A percentile compares a stretch with the other conserved stretches of the same genome.
phyloP scores from a whole-genome alignment of 1,140 invertebrate species.

The Platorchestia sp. region DNA sequence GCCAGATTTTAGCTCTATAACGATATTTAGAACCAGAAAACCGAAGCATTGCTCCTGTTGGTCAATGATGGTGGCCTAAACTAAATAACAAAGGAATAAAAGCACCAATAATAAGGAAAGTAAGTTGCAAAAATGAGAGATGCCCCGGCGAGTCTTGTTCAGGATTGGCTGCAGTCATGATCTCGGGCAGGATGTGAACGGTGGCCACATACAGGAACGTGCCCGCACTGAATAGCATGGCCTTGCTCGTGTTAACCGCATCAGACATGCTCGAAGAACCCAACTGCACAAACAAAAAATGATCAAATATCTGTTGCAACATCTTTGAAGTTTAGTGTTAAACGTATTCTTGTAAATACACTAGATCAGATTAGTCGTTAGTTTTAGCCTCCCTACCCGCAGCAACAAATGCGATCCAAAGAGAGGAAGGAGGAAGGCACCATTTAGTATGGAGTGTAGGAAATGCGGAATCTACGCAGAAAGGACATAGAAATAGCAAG shows the following conservation, averaged over 20 bases:
- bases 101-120: constrained; percentile 86
- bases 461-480: too few species aligned
- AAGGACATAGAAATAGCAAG: too few species aligned
- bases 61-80: constrained; percentile 91
- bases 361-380: too few species aligned
- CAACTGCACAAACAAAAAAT: constrained; percentile 60
- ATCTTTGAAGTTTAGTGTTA: background rate
- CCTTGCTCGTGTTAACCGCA: constrained; percentile 83
- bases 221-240: constrained; percentile 98
- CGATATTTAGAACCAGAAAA: background rate
- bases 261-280: constrained; percentile 64
- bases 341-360: background rate
- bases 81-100: constrained; percentile 89
- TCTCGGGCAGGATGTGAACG: constrained; percentile 96
- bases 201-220: constrained; percentile 99
- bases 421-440: background rate
- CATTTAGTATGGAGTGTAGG: too few species aligned
- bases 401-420: too few species aligned
- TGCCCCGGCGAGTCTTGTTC: constrained; percentile 72
- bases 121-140: constrained; percentile 81
- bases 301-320: background rate
- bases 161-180: constrained; percentile 75
- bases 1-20: background rate
- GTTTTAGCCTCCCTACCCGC: too few species aligned
- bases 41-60: background rate